These are phyloP conservation scores for Tetrapedia diversipes DNA, from an alignment of 2,888 invertebrate genomes.

Conservation along the genomic window DNA sequence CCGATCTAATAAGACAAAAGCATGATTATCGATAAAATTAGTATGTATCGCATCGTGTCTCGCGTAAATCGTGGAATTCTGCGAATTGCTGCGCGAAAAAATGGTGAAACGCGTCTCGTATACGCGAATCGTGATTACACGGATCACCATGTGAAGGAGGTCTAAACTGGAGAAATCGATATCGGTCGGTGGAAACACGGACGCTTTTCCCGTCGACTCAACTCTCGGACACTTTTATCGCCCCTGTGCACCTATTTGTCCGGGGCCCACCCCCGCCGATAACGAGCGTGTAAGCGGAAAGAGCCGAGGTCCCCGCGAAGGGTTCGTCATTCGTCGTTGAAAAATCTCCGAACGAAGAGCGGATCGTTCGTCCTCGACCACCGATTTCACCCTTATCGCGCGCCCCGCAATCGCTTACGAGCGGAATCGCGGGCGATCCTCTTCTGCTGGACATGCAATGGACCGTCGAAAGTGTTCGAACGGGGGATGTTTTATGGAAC, in stretches of 20 bases:
- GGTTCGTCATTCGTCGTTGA: slow-evolving; percentile 40
- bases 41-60: too few species aligned
- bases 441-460: background rate
- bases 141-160: too few species aligned
- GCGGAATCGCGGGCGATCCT: slow-evolving; percentile 9
- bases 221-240: slow-evolving; percentile 56
- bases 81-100: too few species aligned
- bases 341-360: slow-evolving; percentile 38
- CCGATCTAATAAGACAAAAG: too few species aligned
- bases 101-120: too few species aligned
- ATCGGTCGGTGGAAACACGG: slow-evolving; percentile 31
- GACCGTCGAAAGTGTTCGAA: background rate
- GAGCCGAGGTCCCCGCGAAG: slow-evolving; percentile 25
- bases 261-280: slow-evolving; percentile 34
- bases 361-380: slow-evolving; percentile 19
- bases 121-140: too few species aligned
- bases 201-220: background rate
- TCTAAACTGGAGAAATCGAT: too few species aligned
- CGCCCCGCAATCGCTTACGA: slow-evolving; percentile 8
- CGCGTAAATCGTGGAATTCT: too few species aligned
- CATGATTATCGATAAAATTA: too few species aligned
- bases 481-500: too few species aligned
- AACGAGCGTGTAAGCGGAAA: slow-evolving; percentile 59
- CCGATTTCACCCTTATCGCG: slow-evolving; percentile 46
- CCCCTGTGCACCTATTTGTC: slow-evolving; percentile 49